Conservation (phyloP, 2,888 invertebrate genomes). For the Holacanthella duospinosa region DNA sequence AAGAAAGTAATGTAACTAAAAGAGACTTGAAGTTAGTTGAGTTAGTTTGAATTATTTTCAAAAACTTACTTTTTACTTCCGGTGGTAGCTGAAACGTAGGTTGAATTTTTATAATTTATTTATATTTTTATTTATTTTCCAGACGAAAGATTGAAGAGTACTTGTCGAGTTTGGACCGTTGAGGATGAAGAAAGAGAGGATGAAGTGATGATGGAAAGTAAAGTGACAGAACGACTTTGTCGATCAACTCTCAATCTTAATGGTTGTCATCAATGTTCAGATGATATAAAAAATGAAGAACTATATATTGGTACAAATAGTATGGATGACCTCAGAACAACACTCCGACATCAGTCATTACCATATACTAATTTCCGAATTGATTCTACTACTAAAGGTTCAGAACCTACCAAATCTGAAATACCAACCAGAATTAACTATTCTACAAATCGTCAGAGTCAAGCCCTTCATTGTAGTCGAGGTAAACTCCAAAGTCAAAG, state of each 20-base stretch:
- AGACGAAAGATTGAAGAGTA: no score
- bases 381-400: background rate
- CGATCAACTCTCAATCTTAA: background rate
- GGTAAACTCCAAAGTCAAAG: background rate
- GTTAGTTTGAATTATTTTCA: no score
- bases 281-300: background rate
- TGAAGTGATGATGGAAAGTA: background rate
- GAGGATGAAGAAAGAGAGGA: constrained; percentile 19
- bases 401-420: background rate
- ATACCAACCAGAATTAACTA: background rate
- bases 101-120: no score
- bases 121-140: no score
- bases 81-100: no score
- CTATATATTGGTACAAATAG: background rate
- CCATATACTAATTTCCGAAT: background rate
- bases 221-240: background rate
- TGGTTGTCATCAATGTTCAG: background rate
- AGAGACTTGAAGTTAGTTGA: no score
- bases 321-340: background rate
- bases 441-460: background rate
- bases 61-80: no score
- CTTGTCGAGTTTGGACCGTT: constrained; percentile 33
- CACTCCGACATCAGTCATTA: background rate
- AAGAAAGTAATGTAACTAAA: no score
- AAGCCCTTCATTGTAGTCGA: background rate